Percentiles rank a stretch among this genome's conserved stretches.
Conservation (phyloP, 2,797 vertebrate species). For the Amblyopsis hoosieri region DNA sequence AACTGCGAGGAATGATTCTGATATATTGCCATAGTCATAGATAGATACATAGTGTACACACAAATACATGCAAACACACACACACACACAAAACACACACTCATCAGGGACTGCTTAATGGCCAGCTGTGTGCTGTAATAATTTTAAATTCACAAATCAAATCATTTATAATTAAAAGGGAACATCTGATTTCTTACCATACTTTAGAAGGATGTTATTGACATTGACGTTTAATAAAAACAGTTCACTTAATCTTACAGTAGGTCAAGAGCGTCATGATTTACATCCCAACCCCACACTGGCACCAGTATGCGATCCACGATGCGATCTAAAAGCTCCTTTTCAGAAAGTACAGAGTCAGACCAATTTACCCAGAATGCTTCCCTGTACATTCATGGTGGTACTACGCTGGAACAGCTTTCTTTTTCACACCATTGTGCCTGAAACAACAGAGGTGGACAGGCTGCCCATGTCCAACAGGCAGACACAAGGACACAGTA, state of each 20-base stretch:
- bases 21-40: no score
- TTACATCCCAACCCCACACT: constrained; percentile 21
- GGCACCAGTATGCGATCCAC: constrained; percentile 20
- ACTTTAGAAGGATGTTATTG: not conserved
- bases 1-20: no score
- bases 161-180: constrained; percentile 14
- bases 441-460: constrained; percentile 59
- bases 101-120: not conserved
- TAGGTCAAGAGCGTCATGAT: constrained; percentile 14
- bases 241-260: constrained; percentile 23
- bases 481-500: constrained; percentile 17
- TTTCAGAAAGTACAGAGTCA: constrained; percentile 42
- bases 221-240: constrained; percentile 5
- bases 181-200: not conserved
- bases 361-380: constrained; percentile 38
- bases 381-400: constrained; percentile 47
- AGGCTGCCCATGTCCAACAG: constrained; percentile 19
- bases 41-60: no score
- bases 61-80: no score
- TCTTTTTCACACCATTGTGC: constrained; percentile 58
- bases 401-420: constrained; percentile 48
- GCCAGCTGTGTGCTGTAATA: not conserved
- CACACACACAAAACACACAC: not conserved
- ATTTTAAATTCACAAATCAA: constrained; percentile 12
- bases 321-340: constrained; percentile 38